Evolutionary conservation across 1,140 invertebrate genomes (phyloP).

Genomic region (Episyrphus balteatus): DNA sequence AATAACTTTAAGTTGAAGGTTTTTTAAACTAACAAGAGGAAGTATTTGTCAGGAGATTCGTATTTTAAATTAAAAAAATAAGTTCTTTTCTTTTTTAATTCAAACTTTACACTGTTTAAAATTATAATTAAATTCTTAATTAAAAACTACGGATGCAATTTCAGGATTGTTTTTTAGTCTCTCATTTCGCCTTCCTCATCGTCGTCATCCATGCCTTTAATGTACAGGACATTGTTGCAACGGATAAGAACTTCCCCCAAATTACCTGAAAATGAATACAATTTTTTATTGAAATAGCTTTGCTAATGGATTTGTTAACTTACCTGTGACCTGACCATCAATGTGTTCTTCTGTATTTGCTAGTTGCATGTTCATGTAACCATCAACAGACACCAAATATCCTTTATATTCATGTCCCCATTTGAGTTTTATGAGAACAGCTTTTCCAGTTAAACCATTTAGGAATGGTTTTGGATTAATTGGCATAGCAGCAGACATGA

Average conservation of each 20-base stretch:
- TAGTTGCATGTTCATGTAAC: slow-evolving; percentile 98
- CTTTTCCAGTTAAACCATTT: slow-evolving; percentile 94
- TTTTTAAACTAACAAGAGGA: too few species aligned
- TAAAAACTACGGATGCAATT: too few species aligned
- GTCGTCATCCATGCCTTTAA: slow-evolving; percentile 91
- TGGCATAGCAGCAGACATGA: slow-evolving; percentile 75
- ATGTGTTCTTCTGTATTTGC: slow-evolving; percentile 98
- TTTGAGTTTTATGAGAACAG: slow-evolving; percentile 95
- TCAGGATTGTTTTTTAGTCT: slow-evolving; percentile 46
- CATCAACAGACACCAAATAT: slow-evolving; percentile 92
- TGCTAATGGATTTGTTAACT: too few species aligned
- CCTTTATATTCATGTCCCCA: slow-evolving; percentile 99
- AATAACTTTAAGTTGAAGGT: too few species aligned
- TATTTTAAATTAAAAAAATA: too few species aligned
- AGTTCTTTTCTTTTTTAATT: too few species aligned
- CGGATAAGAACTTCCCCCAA: slow-evolving; percentile 94
- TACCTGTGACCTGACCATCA: slow-evolving; percentile 76
- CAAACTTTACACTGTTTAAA: too few species aligned
- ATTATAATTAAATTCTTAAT: too few species aligned
- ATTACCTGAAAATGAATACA: slow-evolving; percentile 49
- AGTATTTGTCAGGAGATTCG: too few species aligned
- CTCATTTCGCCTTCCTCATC: slow-evolving; percentile 96
- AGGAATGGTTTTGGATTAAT: slow-evolving; percentile 99
- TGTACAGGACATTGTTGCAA: slow-evolving; percentile 98
- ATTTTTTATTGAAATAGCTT: too few species aligned